Percentiles rank a stretch among this genome's conserved stretches.
These are phyloP conservation scores for Lasioglossum figueresi DNA, from an alignment of 2,888 invertebrate genomes.

Conservation along the genomic window DNA sequence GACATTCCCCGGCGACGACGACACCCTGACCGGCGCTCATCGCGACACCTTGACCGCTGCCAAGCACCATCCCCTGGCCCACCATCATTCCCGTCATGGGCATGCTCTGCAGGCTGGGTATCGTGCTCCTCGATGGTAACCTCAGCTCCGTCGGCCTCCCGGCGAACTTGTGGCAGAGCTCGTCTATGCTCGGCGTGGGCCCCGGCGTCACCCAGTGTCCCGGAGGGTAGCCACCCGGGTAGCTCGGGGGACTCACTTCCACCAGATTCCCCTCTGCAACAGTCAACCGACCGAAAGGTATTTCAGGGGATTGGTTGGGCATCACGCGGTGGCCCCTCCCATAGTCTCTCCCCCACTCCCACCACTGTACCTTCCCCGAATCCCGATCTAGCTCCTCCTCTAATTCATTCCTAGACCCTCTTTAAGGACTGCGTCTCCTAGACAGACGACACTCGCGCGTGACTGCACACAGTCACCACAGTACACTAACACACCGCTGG, in stretches of 20 bases:
- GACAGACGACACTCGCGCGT: too few species aligned
- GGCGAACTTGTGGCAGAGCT: constrained; percentile 81
- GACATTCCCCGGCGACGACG: constrained; percentile 84
- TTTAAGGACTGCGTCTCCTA: too few species aligned
- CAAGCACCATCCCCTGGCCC: constrained; percentile 79
- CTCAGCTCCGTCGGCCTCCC: constrained; percentile 82
- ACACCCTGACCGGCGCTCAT: constrained; percentile 79
- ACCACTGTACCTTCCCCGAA: too few species aligned
- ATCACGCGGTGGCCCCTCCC: background rate
- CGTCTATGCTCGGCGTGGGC: constrained; percentile 83
- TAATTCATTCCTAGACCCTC: too few species aligned
- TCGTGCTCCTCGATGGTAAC: constrained; percentile 81
- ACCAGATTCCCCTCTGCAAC: constrained; percentile 80
- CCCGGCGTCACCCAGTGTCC: constrained; percentile 85
- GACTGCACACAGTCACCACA: too few species aligned
- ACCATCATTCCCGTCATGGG: constrained; percentile 66
- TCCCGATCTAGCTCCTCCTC: too few species aligned
- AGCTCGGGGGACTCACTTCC: constrained; percentile 82
- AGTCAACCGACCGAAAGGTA: constrained; percentile 11
- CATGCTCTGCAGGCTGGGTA: constrained; percentile 76
- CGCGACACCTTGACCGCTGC: constrained; percentile 82
- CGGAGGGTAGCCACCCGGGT: constrained; percentile 80
- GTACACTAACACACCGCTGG: too few species aligned
- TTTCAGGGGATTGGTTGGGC: constrained; percentile 19
- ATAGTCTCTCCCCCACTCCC: too few species aligned